Base-by-base conservation (phyloP, 2,113 vertebrate species). In the Gymnocephalus cernua region DNA sequence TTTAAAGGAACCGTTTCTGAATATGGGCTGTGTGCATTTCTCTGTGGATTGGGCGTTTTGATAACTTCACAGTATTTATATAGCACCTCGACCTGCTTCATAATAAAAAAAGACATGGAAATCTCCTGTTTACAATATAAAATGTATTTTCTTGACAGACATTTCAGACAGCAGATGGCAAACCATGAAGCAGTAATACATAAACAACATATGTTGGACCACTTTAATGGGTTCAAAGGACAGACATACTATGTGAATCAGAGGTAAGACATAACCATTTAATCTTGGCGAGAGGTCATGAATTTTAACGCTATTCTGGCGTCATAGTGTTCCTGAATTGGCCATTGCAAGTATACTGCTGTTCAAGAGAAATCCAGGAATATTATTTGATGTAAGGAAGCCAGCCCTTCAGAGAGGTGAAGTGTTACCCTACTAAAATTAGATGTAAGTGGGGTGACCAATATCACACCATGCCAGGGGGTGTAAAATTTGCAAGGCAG, bases 141-240 rank as follows among this genome's bases (percentile, higher is more conserved):
- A 10, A 41, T 11, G 10, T 41, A 41, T 41, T 41, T 41, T 41
- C 38, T 41, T 41, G 56, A 48, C 67, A 74, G 19, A 69, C 76
- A 82, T 65, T 85, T 54, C 59, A 44, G 61, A 56, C 80, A n/a
- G 78, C 80, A 91, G 80, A 88, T 84, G 75, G 84, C 13, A 29
- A 6, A 50, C n/a, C 68, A 59, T 64, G 25, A 65, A 79, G 68
- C 63, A 57, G 32, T 54, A 25, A 58, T 10, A 63, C 50, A 67
- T 69, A 51, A 78, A 85, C 58, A 89, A 72, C 74, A 75, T 50
- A 80, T 70, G 75, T 7, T 14, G n/a, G 44, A 48, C 23, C 59
- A 75, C 64, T 72, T 73, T 61, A 62, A 50, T 48, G 48, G 71
- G 35, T 73, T 77, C 62, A 83, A 41, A 81, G 57, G 50, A 87